These are phyloP conservation scores for Hoplostethus mediterraneus DNA, from an alignment of 2,797 vertebrate species.

Conservation along the genomic window DNA sequence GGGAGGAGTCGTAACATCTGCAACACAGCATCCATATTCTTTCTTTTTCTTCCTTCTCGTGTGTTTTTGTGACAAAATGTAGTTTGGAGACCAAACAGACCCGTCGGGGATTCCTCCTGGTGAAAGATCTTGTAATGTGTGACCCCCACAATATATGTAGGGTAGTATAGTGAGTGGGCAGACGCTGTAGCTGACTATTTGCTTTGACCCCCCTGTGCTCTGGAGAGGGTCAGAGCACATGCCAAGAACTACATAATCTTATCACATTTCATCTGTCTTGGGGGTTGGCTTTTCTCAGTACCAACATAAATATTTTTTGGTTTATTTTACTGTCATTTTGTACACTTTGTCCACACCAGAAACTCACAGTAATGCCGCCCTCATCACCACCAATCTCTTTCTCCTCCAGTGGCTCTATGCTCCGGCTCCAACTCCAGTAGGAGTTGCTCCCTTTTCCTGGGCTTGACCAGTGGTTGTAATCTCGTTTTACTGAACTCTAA, in stretches of 20 bases:
- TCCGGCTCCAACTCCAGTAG: constrained; percentile 67
- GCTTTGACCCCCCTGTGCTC: constrained; percentile 20
- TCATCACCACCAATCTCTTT: constrained; percentile 25
- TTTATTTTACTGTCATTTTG: constrained; percentile 38
- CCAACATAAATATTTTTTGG: constrained; percentile 13
- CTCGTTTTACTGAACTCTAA: constrained; percentile 86
- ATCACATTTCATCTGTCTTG: not conserved
- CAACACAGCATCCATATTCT: too few species aligned
- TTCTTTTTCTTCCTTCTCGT: too few species aligned
- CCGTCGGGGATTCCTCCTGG: too few species aligned
- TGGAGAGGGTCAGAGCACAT: constrained; percentile 4
- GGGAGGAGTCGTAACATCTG: too few species aligned
- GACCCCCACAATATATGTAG: too few species aligned
- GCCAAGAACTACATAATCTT: too few species aligned
- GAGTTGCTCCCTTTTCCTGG: constrained; percentile 78
- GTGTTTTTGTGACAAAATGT: too few species aligned
- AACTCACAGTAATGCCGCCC: constrained; percentile 42
- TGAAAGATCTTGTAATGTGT: too few species aligned
- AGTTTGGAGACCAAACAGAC: too few species aligned
- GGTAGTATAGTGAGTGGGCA: too few species aligned
- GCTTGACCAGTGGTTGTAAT: constrained; percentile 86
- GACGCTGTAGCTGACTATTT: not conserved
- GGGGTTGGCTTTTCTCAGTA: constrained; percentile 10
- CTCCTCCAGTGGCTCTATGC: constrained; percentile 36
- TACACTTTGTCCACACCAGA: constrained; percentile 50